Conservation (phyloP, 2,888 invertebrate species). For the Azorinus chamasolen region DNA sequence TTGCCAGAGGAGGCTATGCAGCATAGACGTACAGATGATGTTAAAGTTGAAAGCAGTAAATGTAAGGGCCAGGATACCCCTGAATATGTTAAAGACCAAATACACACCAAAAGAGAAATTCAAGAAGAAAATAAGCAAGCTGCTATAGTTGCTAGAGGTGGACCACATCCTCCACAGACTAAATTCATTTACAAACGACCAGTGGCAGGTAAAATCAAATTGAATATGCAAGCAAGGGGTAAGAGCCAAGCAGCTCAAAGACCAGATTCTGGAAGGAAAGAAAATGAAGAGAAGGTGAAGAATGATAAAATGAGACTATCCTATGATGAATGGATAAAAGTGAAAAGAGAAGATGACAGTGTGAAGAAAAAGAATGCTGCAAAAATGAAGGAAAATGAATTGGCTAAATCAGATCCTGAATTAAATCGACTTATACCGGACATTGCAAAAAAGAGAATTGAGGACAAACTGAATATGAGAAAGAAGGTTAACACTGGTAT, state of each 20-base stretch:
- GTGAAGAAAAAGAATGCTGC: constrained; percentile 65
- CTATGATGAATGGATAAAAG: constrained; percentile 79
- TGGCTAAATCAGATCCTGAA: constrained; percentile 80
- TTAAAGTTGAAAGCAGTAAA: constrained; percentile 30
- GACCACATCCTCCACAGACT: constrained; percentile 71
- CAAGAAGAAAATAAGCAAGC: constrained; percentile 59
- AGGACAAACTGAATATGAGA: constrained; percentile 70
- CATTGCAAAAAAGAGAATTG: constrained; percentile 73
- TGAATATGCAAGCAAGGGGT: constrained; percentile 67
- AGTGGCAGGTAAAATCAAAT: constrained; percentile 76
- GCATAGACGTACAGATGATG: constrained; percentile 53
- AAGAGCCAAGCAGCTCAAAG: constrained; percentile 63
- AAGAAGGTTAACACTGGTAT: constrained; percentile 74
- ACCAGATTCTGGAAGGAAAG: constrained; percentile 26
- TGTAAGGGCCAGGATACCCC: constrained; percentile 41
- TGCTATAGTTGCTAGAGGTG: constrained; percentile 33
- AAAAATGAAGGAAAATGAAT: constrained; percentile 67
- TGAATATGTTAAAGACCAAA: constrained; percentile 46
- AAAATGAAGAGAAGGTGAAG: constrained; percentile 30
- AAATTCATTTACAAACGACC: constrained; percentile 81
- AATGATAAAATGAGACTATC: constrained; percentile 71
- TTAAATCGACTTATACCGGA: constrained; percentile 76
- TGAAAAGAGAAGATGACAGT: constrained; percentile 73
- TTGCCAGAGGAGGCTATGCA: constrained; percentile 59
- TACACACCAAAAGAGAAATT: constrained; percentile 38